Evolutionary conservation across 2,888 invertebrate genomes (phyloP), one percentile per base, ranked within the genome.

Genomic region (Polietes domitor): DNA sequence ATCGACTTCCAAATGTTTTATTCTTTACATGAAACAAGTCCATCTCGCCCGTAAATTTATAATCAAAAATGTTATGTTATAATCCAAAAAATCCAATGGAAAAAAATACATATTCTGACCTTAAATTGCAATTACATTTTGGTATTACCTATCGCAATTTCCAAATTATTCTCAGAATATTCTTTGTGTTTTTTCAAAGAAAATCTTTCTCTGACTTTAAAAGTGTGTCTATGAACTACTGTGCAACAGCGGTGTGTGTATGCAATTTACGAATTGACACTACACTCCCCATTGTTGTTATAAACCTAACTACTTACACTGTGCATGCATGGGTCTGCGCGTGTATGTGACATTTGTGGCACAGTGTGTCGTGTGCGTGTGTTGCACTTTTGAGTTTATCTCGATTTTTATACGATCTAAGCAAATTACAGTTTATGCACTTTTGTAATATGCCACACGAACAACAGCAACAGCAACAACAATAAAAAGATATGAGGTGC

Each of bases 401-500:
- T 68, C 55, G 65, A 68, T 61, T 84, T 50, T 76, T 28, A 65
- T 41, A 50, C 17, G 53, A 26, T 76, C 10, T 37, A 81, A 84
- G 84, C 76, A 84, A 84, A 84, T 84, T 84, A 73, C 73, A 79
- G 75, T 78, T 81, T 84, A 81, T 81, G 72, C 81, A 76, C 68
- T 78, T 19, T 41, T 78, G 58, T 53, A 76, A 78, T 32, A 21
- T 71, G 72, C 63, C 78, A 76, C 72, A 70, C 61, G 53, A 71
- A 37, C 77, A 71, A 74, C 74, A 82, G 43, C 32, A 53, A 78
- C 77, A 81, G 55, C 43, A 41, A 58, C 19, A 82, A 43, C 32
- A 53, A 78, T 73, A 81, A 43, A 43, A 41, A 58, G 15, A 68
- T 21, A 32, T 50, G n/a, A 12, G 43, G 26, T 71, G 17, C n/a